These are phyloP conservation scores for Zelostemma sp. DNA, from an alignment of 1,140 invertebrate genomes.

Conservation along the genomic window DNA sequence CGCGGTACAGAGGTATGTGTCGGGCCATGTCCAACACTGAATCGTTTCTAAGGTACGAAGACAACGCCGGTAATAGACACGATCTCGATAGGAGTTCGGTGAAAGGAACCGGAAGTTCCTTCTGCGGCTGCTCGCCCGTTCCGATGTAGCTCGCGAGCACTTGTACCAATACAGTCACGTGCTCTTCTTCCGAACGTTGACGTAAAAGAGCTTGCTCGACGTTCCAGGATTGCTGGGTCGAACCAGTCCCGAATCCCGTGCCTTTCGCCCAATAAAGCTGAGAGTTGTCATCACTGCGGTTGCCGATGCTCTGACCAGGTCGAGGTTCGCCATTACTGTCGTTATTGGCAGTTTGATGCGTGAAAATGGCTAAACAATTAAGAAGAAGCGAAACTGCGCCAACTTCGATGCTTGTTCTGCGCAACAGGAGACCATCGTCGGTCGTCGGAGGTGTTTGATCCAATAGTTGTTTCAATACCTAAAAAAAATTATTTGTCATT, in stretches of 20 bases:
- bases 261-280: constrained; percentile 96
- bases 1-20: constrained; percentile 91
- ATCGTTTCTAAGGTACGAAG: constrained; percentile 93
- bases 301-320: constrained; percentile 46
- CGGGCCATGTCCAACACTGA: constrained; percentile 96
- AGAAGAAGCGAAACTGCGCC: constrained; percentile 88
- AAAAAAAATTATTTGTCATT: not conserved
- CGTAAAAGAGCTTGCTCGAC: constrained; percentile 91
- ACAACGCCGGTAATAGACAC: constrained; percentile 88
- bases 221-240: constrained; percentile 95
- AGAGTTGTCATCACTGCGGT: constrained; percentile 78
- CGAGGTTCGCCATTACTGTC: constrained; percentile 42
- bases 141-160: constrained; percentile 90
- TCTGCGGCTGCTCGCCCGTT: constrained; percentile 73
- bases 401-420: constrained; percentile 84
- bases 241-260: constrained; percentile 95
- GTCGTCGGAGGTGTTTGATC: constrained; percentile 84
- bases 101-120: constrained; percentile 77
- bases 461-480: constrained; percentile 82
- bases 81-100: constrained; percentile 83
- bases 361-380: constrained; percentile 89
- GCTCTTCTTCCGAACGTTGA: constrained; percentile 92
- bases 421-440: constrained; percentile 82
- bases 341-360: constrained; percentile 78
- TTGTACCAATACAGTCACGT: constrained; percentile 85